Percentiles rank a stretch among this genome's conserved stretches.
These are phyloP conservation scores for Saccostrea glomerata DNA, from an alignment of 1,140 invertebrate species.

Conservation along the genomic window DNA sequence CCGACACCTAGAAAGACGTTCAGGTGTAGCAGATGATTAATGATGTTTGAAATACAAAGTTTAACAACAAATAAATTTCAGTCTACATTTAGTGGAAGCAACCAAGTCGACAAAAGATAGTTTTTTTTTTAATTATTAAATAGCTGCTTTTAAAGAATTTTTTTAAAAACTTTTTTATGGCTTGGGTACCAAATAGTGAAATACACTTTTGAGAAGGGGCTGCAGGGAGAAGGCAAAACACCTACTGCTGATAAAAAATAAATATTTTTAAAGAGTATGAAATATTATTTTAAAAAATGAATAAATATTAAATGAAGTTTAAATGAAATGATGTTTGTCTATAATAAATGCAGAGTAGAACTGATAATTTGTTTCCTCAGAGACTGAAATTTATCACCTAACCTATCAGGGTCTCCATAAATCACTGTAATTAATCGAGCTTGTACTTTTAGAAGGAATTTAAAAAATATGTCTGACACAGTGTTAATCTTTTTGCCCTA, in stretches of 20 bases:
- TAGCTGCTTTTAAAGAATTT: neutral
- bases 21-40: constrained; percentile 11
- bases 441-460: constrained; percentile 32
- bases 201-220: neutral
- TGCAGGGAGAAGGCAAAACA: neutral
- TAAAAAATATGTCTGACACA: constrained; percentile 17
- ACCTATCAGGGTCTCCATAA: neutral
- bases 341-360: neutral
- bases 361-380: constrained; percentile 2
- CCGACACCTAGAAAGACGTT: constrained; percentile 11
- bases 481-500: constrained; percentile 16
- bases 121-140: neutral
- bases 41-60: constrained; percentile 8
- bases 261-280: neutral
- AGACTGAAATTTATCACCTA: neutral
- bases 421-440: constrained; percentile 18
- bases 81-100: neutral
- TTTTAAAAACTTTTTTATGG: too few species aligned
- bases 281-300: neutral
- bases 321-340: neutral
- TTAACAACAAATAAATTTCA: constrained; percentile 11
- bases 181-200: too few species aligned
- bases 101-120: neutral
- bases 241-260: neutral
- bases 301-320: neutral